A percentile compares a stretch with the other conserved stretches of the same genome.
These are phyloP conservation scores for Protonemura montana DNA, from an alignment of 2,888 invertebrate genomes.

Conservation along the genomic window DNA sequence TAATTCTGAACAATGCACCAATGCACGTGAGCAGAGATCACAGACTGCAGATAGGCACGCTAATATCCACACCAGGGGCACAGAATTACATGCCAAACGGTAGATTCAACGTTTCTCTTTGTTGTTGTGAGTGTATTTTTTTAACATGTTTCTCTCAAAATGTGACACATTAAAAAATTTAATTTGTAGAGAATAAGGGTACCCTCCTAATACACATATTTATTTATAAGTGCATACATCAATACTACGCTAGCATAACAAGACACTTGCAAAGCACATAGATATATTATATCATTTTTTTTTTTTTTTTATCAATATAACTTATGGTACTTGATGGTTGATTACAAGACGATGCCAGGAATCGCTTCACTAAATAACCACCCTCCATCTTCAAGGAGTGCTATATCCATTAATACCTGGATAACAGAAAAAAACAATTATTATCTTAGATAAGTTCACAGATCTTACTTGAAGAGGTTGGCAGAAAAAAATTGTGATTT, in stretches of 20 bases:
- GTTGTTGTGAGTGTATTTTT: too few relatives aligned
- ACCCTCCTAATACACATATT: slow-evolving; percentile 18
- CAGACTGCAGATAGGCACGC: too few relatives aligned
- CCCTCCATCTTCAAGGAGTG: neutral
- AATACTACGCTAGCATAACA: slow-evolving; percentile 23
- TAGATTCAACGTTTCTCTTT: too few relatives aligned
- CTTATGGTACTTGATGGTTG: neutral
- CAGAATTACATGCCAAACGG: too few relatives aligned
- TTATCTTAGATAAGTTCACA: neutral
- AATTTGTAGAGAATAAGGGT: neutral
- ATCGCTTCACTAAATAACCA: neutral
- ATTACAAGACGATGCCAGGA: neutral
- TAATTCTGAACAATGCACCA: too few relatives aligned
- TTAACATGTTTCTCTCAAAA: too few relatives aligned
- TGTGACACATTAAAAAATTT: neutral
- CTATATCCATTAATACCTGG: slow-evolving; percentile 21
- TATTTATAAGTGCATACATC: slow-evolving; percentile 29
- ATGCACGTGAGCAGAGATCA: too few relatives aligned
- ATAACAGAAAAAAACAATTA: neutral
- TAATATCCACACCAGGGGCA: too few relatives aligned
- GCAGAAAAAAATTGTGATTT: too few relatives aligned
- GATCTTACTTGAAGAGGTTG: too few relatives aligned
- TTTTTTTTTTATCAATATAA: neutral
- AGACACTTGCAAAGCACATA: slow-evolving; percentile 19
- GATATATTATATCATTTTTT: slow-evolving; percentile 29